Conservation (phyloP, 2,113 vertebrate genomes). For the Poeciliopsis turrubarensis region DNA sequence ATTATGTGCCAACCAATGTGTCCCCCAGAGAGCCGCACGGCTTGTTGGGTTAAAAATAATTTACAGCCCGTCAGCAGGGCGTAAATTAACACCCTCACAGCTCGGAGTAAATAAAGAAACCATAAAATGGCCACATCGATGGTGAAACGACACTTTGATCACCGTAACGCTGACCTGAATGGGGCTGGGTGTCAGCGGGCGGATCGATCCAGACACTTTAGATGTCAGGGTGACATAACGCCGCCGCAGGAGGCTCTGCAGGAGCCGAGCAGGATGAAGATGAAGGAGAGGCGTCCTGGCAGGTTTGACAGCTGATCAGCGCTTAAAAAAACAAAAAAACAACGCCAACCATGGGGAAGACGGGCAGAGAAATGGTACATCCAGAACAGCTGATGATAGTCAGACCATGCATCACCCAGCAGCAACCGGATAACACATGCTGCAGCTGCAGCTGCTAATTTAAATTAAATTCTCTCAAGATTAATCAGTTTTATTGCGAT, state of each 20-base stretch:
- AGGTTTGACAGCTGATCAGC: slow-evolving; percentile 16
- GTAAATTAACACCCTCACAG: not conserved
- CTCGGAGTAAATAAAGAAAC: slow-evolving; percentile 36
- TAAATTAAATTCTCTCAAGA: too few species aligned
- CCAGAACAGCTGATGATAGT: not conserved
- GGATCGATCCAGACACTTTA: not conserved
- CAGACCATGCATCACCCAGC: not conserved
- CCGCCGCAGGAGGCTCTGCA: not conserved
- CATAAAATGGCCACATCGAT: slow-evolving; percentile 26
- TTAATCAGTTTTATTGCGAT: too few species aligned
- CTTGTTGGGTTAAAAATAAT: not conserved
- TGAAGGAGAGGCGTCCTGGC: slow-evolving; percentile 5
- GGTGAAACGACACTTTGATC: slow-evolving; percentile 33
- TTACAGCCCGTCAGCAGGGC: not conserved
- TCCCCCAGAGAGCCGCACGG: not conserved
- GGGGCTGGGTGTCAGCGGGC: not conserved
- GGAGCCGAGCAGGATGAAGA: not conserved
- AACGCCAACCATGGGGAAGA: not conserved
- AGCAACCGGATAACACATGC: not conserved
- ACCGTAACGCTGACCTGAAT: slow-evolving; percentile 22
- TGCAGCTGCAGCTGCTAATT: not conserved
- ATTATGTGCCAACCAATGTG: not conserved
- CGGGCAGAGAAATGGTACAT: not conserved
- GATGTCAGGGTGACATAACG: not conserved
- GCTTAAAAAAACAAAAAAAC: not conserved